Conservation (phyloP, 2,888 invertebrate species). For the Tiliacea citrago region DNA sequence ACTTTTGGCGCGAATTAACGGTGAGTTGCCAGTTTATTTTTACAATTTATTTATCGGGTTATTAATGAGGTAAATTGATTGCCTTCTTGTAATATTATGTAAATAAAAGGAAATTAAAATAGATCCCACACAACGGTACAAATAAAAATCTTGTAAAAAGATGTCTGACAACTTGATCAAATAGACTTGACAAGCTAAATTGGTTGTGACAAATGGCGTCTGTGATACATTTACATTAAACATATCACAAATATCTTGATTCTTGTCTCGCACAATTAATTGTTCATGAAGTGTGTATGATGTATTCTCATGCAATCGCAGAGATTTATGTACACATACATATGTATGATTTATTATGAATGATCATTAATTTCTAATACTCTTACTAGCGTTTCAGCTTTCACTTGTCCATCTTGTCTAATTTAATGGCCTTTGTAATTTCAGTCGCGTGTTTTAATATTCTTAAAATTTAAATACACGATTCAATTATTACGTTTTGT, state of each 20-base stretch:
- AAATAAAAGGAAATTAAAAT: conserved; percentile 32
- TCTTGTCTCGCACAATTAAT: conserved; percentile 36
- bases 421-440: conserved; percentile 42
- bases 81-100: conserved; percentile 29
- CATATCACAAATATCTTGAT: conserved; percentile 42
- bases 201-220: conserved; percentile 48
- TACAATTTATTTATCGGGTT: conserved; percentile 20
- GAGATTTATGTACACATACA: conserved; percentile 58
- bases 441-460: conserved; percentile 45
- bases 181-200: conserved; percentile 44
- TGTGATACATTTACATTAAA: conserved; percentile 38
- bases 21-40: conserved; percentile 17
- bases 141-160: conserved; percentile 40
- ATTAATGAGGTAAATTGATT: conserved; percentile 34
- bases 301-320: conserved; percentile 49
- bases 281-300: conserved; percentile 39
- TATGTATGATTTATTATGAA: conserved; percentile 58
- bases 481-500: conserved; percentile 3
- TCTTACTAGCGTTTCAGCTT: conserved; percentile 52
- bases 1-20: conserved; percentile 44
- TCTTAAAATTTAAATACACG: conserved; percentile 13
- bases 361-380: conserved; percentile 65
- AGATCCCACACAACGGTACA: conserved; percentile 16
- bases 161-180: conserved; percentile 49
- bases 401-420: conserved; percentile 56